Evolutionary conservation across 2,797 vertebrate species (phyloP), one percentile per base, ranked within the genome.

Genomic region (Simalia tracyae): DNA sequence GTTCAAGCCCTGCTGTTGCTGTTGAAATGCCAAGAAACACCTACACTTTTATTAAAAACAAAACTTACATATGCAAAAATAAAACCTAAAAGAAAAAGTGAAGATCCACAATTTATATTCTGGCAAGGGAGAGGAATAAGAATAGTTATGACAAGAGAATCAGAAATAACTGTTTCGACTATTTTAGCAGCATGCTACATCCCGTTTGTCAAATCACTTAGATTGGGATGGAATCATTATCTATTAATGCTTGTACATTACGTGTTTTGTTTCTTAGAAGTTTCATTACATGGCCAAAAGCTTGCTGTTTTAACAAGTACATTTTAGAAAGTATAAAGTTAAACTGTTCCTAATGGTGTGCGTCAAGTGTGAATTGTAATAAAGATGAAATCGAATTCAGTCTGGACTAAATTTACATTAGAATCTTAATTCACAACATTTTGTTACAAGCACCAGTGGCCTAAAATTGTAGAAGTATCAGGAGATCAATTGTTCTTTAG

Each of bases 1-100:
- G 98, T 98, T 98, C 97, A 98, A 97, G 97, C 97, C 97, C 95
- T 96, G 97, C 97, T 97, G 97, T 96, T 98, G 97, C 95, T 96
- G 97, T 94, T 97, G 97, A 97, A 97, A 98, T 97, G 97, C 97
- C 97, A 97, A 97, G 97, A 97, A 97, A 97, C 97, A 97, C 96
- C 96, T 97, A 95, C 88, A 95, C 95, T 97, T 97, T 97, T 97
- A 97, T 96, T 97, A 96, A 96, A 96, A 96, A 96, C 94, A 96
- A 97, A 96, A 95, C 92, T 93, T 95, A 95, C 96, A 92, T 94
- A 97, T 96, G 96, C 96, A 96, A 96, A 97, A 95, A 90, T n/a
- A 93, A 95, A 96, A 96, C 56, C 64, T 76, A 56, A n/a, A 1
- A 92, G 94, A 91, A 87, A 92, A 42, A 89, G 64, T 22, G 88